Base-by-base conservation (phyloP, 2,797 vertebrate species). In the Sebastolobus altivelis region DNA sequence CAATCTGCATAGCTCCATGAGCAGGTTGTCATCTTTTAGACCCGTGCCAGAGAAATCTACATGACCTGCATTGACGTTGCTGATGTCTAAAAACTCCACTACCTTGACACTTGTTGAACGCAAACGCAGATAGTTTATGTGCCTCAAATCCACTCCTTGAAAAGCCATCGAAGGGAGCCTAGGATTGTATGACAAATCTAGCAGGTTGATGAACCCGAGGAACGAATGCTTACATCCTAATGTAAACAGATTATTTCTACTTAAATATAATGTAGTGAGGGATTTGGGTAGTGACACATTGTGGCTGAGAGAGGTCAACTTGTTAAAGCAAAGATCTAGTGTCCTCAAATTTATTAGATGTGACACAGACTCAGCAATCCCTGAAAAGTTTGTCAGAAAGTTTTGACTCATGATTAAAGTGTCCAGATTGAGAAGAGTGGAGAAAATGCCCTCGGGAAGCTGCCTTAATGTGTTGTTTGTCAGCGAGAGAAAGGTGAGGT, bases 151-250 rank as follows among this genome's bases (percentile, higher is more conserved):
- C 66, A 96, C 77, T 29, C 77, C 84, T 31, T 88, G 49, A 81
- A 96, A 96, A 73, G 88, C 85, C 5, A 2, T 13, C 0, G 92
- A 60, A 3, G 80, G 31, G 7, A 96, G 93, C 1, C 1, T 0
- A 1, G 0, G 3, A 83, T 96, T 96, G 54, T 91, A 67, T 9
- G 96, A 96, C 22, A 96, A 75, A 91, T 96, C 95, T 20, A 96
- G 81, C 6, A 84, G 0, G 18, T 72, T 16, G 37, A 96, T 75
- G 22, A 31, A 71, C 0, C 49, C 55, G 1, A 96, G 84, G 75
- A 95, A 95, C 0, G 75, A 86, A 2, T 11, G 16, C 3, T 79
- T 18, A 72, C 94, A 95, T 43, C 75, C 91, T 63, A 96, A 88
- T 2, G 71, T 93, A 3, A 3, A 31, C 37, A 96, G 80, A 2